Percentiles rank a stretch among this genome's conserved stretches.
These are phyloP conservation scores for Orgyia antiqua DNA, from an alignment of 2,888 invertebrate species.

Conservation along the genomic window DNA sequence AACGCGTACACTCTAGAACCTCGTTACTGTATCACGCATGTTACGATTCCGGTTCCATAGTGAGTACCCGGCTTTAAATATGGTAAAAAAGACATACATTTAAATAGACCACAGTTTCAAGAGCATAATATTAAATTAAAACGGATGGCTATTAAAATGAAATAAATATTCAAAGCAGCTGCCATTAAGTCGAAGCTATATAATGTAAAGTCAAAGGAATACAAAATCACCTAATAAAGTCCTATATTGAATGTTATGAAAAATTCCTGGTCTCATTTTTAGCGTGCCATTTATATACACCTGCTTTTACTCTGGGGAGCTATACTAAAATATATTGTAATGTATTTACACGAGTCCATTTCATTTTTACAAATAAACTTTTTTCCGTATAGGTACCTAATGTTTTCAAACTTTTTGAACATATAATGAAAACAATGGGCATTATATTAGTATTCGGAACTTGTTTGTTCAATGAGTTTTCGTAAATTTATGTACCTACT, in stretches of 20 bases:
- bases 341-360: background rate
- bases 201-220: constrained; percentile 14
- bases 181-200: constrained; percentile 9
- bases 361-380: background rate
- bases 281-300: constrained; percentile 17
- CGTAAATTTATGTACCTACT: no score
- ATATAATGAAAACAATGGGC: constrained; percentile 10
- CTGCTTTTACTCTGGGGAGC: constrained; percentile 9
- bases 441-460: constrained; percentile 5
- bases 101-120: no score
- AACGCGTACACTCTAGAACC: no score
- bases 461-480: no score
- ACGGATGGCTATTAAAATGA: no score
- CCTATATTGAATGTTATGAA: constrained; percentile 22
- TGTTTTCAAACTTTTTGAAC: constrained; percentile 6
- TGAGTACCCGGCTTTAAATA: no score
- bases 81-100: no score
- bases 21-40: no score
- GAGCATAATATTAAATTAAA: no score
- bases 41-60: no score
- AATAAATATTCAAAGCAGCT: constrained; percentile 1
- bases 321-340: constrained; percentile 9
- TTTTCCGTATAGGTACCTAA: constrained; percentile 3
- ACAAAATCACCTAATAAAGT: constrained; percentile 14
- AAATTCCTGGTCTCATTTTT: constrained; percentile 18